Base-by-base conservation (phyloP, 2,888 invertebrate species). In the Ornithoptera priamus region DNA sequence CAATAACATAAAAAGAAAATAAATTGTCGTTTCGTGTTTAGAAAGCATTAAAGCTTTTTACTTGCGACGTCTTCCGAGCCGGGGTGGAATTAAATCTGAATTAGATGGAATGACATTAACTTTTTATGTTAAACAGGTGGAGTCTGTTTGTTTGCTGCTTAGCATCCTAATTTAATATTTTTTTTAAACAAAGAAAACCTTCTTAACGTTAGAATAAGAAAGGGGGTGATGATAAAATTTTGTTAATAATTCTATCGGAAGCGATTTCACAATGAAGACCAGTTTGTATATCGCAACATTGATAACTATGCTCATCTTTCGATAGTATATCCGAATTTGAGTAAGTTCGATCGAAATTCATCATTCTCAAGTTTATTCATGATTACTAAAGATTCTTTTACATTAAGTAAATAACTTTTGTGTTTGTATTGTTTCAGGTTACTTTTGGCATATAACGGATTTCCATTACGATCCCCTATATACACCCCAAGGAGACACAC, bases 371-470 rank as follows among this genome's bases (percentile, higher is more conserved):
- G 12, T 46, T 15, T 15, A 12, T 15, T 10, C 42, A 46, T 15
- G 3, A 12, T 46, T 46, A 46, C 15, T 46, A 12, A 15, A 46
- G 42, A 12, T 17, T 46, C 12, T 3, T 15, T 2, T 15, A 15
- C 12, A 46, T 12, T 46, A 46, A 63, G 46, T 63, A 57, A 62
- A 62, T 50, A 56, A 59, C 22, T 30, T 0, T 17, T 59, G 17
- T 59, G 10, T 76, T 1, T 78, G 76, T 72, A 81, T 92, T 93
- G 87, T 96, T 95, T 2, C 95, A 98, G 98, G 97, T 79, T 97
- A 96, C 88, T 98, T 98, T 92, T 98, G 98, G 98, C 98, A 98
- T 90, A 97, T 98, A 83, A 97, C 97, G 75, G 98, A 98, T 88
- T 95, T 98, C 79, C 98, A 98, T 88, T 96, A 97, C 91, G 97